phyloP scores from a whole-genome alignment of 2,113 vertebrate genomes.

The Salvelinus sp. region DNA sequence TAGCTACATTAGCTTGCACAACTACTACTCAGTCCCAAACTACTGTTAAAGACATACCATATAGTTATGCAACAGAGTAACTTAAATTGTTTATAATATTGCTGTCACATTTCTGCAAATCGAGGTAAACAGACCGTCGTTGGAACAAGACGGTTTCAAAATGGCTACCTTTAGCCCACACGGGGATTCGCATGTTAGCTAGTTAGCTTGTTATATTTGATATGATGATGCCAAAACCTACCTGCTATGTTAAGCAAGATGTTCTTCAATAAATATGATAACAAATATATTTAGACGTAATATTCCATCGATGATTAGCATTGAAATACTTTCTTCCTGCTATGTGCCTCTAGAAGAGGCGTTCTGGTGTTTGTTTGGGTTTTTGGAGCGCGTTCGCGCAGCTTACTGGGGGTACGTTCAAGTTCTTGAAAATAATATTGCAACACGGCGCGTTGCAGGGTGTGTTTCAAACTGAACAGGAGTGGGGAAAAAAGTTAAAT shows the following conservation, averaged over 20 bases:
- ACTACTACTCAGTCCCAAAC: too few species aligned
- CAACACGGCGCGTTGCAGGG: constrained; percentile 22
- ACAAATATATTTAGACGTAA: background rate
- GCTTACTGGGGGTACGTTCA: constrained; percentile 53
- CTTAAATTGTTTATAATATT: background rate
- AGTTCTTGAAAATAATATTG: constrained; percentile 33
- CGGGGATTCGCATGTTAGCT: constrained; percentile 62
- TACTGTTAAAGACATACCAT: too few species aligned
- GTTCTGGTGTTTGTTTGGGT: constrained; percentile 70
- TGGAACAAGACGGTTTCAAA: constrained; percentile 78
- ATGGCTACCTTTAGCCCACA: constrained; percentile 77
- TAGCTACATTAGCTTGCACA: too few species aligned
- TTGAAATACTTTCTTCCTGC: background rate
- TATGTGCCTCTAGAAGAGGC: constrained; percentile 25
- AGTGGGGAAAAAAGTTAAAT: too few species aligned
- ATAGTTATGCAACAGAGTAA: too few species aligned
- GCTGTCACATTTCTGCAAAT: constrained; percentile 46
- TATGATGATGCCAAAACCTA: constrained; percentile 32
- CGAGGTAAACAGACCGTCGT: constrained; percentile 70
- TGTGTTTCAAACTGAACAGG: too few species aligned
- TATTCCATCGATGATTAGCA: background rate
- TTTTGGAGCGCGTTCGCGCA: constrained; percentile 65
- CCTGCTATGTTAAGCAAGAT: constrained; percentile 20
- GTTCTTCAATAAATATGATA: background rate
- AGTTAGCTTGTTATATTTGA: constrained; percentile 44